A percentile compares a stretch with the other conserved stretches of the same genome.
Conservation (phyloP, 2,888 invertebrate species). For the Yponomeuta cagnagella region DNA sequence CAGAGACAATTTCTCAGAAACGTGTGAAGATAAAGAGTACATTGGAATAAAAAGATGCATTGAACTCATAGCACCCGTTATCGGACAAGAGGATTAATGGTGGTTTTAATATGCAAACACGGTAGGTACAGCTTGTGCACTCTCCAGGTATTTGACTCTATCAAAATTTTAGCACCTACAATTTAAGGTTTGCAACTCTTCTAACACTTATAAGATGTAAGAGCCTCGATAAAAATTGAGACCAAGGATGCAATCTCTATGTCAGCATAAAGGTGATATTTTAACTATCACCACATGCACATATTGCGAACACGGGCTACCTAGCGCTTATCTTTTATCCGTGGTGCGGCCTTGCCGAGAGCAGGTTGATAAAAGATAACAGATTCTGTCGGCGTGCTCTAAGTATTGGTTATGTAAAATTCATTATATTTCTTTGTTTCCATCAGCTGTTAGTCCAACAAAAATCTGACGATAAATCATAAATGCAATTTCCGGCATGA, state of each 20-base stretch:
- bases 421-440: slow-evolving; percentile 8
- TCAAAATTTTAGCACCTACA: not conserved
- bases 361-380: slow-evolving; percentile 73
- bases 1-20: not conserved
- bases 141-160: not conserved
- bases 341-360: slow-evolving; percentile 62
- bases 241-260: too few species aligned
- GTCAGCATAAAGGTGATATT: not conserved
- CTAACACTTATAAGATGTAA: too few species aligned
- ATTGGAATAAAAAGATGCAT: slow-evolving; percentile 13
- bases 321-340: slow-evolving; percentile 46
- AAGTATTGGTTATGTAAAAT: slow-evolving; percentile 16
- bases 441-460: slow-evolving; percentile 17
- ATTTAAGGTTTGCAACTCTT: not conserved
- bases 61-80: slow-evolving; percentile 14
- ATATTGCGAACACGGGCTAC: not conserved
- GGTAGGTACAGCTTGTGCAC: not conserved
- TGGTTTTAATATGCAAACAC: not conserved
- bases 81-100: slow-evolving; percentile 13
- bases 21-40: not conserved
- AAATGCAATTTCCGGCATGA: slow-evolving; percentile 11
- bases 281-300: not conserved
- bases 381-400: slow-evolving; percentile 31
- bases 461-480: slow-evolving; percentile 10
- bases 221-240: too few species aligned